Evolutionary conservation across 2,113 vertebrate genomes (phyloP).

Genomic region (Alaudala cheleensis): DNA sequence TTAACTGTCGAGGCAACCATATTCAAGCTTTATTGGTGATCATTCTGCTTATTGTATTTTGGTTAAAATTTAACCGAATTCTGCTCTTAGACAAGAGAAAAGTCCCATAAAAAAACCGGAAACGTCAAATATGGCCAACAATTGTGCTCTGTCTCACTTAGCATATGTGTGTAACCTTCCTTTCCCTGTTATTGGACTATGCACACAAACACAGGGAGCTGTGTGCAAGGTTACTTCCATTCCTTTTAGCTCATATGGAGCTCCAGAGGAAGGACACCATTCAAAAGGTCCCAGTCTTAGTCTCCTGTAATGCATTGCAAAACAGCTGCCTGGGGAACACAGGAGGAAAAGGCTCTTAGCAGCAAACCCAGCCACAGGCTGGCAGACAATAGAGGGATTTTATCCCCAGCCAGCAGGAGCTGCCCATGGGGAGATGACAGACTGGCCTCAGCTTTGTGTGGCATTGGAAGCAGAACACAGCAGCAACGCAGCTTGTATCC

Average conservation of each 20-base stretch:
- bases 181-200: neutral
- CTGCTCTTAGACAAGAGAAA: neutral
- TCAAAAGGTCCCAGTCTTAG: neutral
- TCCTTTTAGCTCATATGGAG: neutral
- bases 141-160: neutral
- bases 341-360: neutral
- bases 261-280: neutral
- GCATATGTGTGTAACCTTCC: neutral
- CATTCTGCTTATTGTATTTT: neutral
- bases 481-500: neutral
- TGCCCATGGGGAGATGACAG: rapidly evolving
- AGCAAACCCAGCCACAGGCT: neutral
- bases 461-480: neutral
- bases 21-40: neutral
- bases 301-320: neutral
- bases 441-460: neutral
- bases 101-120: neutral
- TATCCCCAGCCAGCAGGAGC: neutral
- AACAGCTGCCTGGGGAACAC: neutral
- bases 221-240: neutral
- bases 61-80: neutral
- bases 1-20: rapidly evolving
- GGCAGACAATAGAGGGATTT: neutral
- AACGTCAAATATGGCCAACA: neutral
- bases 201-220: rapidly evolving